Conservation (phyloP, 2,797 vertebrate genomes). For the Pantherophis alleghaniensis region DNA sequence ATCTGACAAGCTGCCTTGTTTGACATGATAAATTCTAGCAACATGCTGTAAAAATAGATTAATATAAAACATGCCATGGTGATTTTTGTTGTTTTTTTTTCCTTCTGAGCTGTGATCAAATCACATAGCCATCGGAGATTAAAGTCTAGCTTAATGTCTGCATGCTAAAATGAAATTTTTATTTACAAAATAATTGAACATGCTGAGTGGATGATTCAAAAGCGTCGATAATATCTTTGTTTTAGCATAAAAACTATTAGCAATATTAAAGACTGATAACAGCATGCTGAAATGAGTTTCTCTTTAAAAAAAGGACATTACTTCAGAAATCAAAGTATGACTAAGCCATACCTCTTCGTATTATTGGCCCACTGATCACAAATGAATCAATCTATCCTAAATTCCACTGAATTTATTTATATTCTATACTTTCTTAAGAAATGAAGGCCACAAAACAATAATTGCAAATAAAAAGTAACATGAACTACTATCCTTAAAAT, state of each 20-base stretch:
- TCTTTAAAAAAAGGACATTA: constrained; percentile 8
- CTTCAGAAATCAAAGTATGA: constrained; percentile 1
- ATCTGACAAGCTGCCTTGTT: constrained; percentile 6
- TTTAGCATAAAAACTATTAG: constrained; percentile 20
- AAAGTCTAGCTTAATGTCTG: constrained; percentile 26
- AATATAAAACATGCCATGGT: not conserved
- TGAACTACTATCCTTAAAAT: not conserved
- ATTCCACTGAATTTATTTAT: not conserved
- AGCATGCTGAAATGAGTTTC: not conserved
- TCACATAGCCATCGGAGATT: constrained; percentile 36
- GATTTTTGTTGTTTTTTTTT: not conserved
- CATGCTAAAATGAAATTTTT: constrained; percentile 27
- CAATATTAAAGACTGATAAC: constrained; percentile 20
- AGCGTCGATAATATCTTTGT: constrained; percentile 11
- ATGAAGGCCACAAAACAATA: not conserved
- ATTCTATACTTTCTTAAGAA: not conserved
- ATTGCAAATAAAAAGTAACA: not conserved
- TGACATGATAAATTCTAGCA: constrained; percentile 14
- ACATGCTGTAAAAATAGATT: constrained; percentile 8
- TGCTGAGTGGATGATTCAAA: constrained; percentile 22
- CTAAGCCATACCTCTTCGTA: not conserved
- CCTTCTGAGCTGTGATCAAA: constrained; percentile 20
- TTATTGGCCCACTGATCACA: not conserved
- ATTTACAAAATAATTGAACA: constrained; percentile 41
- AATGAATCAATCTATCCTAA: not conserved